Conservation (phyloP, 2,113 vertebrate genomes). For the Arvicanthis niloticus region DNA sequence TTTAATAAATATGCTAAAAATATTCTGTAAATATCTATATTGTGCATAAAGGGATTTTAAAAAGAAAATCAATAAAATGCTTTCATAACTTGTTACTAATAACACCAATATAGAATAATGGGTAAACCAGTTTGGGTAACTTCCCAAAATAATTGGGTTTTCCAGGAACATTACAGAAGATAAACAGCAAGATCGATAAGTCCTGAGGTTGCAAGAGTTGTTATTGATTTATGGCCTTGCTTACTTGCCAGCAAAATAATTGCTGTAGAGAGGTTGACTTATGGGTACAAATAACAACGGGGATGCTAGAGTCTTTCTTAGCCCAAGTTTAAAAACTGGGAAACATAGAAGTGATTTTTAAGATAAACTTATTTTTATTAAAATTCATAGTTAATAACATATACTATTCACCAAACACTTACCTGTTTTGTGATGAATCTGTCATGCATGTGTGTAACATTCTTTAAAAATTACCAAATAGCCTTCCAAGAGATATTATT, state of each 20-base stretch:
- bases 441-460: background rate
- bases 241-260: slow-evolving; percentile 71
- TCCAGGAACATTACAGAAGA: slow-evolving; percentile 72
- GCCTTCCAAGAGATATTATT: background rate
- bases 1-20: slow-evolving; percentile 52
- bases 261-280: slow-evolving; percentile 62
- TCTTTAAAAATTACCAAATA: slow-evolving; percentile 61
- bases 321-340: slow-evolving; percentile 11
- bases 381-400: slow-evolving; percentile 28
- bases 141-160: slow-evolving; percentile 76
- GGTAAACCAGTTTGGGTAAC: slow-evolving; percentile 72
- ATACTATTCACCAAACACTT: background rate
- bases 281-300: slow-evolving; percentile 71
- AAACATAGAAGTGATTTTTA: background rate
- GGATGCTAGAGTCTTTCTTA: slow-evolving; percentile 50
- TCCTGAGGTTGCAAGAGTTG: slow-evolving; percentile 69
- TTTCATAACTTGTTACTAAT: slow-evolving; percentile 70
- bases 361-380: background rate
- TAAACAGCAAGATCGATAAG: slow-evolving; percentile 81
- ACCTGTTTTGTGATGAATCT: background rate
- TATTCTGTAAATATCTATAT: slow-evolving; percentile 18
- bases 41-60: slow-evolving; percentile 58
- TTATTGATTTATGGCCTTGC: slow-evolving; percentile 77
- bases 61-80: slow-evolving; percentile 66
- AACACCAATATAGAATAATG: slow-evolving; percentile 33